Percentiles rank a stretch among this genome's conserved stretches.
phyloP scores from a whole-genome alignment of 2,113 vertebrate species.

The Piliocolobus tephrosceles region DNA sequence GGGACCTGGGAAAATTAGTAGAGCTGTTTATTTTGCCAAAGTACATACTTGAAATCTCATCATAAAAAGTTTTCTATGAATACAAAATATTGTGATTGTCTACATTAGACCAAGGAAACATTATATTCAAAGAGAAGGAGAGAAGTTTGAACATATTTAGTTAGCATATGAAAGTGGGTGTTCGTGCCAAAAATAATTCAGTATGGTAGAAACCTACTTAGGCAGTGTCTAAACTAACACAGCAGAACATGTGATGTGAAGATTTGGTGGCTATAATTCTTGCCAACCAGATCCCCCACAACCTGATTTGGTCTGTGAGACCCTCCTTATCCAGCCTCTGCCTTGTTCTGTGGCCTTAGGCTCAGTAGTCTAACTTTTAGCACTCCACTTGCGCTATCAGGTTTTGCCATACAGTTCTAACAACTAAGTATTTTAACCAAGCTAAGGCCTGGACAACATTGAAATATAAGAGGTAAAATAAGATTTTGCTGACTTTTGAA shows the following conservation, averaged over 20 bases:
- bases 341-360: neutral
- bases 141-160: neutral
- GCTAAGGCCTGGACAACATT: conserved; percentile 55
- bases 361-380: conserved; percentile 45
- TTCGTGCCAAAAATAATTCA: conserved; percentile 5
- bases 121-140: conserved; percentile 31
- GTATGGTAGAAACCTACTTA: neutral
- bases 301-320: neutral
- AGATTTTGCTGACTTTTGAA: conserved; percentile 57
- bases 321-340: neutral
- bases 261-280: neutral
- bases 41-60: neutral
- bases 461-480: conserved; percentile 29
- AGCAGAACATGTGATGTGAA: neutral
- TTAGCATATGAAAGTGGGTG: neutral
- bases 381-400: conserved; percentile 32
- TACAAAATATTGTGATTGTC: neutral
- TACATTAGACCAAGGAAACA: neutral
- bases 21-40: neutral
- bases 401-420: neutral
- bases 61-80: conserved; percentile 49
- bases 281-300: neutral
- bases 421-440: neutral
- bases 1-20: neutral
- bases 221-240: neutral